Conservation (phyloP, 2,113 vertebrate genomes). For the Motacilla tschutschensis region DNA sequence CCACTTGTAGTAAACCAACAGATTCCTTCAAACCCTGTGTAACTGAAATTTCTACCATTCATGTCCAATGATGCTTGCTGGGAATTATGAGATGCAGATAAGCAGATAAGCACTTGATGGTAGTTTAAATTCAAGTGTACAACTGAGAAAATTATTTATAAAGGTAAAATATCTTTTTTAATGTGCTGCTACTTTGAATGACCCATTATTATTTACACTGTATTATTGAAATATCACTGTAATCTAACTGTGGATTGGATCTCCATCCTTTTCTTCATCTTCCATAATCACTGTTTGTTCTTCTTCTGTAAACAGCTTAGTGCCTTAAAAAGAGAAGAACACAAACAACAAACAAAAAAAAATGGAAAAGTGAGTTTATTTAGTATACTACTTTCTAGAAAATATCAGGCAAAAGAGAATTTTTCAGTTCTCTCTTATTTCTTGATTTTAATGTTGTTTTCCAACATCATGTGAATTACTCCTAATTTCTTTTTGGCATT, state of each 20-base stretch:
- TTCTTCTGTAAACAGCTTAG: conserved; percentile 76
- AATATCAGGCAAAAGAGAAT: background rate
- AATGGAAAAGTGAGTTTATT: background rate
- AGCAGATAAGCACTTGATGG: background rate
- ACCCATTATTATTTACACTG: conserved; percentile 57
- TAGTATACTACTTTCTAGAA: background rate
- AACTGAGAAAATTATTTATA: conserved; percentile 10
- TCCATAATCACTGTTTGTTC: conserved; percentile 79
- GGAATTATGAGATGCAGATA: background rate
- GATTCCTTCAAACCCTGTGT: background rate
- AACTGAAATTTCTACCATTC: background rate
- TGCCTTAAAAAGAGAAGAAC: conserved; percentile 71
- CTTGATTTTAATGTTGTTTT: background rate
- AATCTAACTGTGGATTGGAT: conserved; percentile 59
- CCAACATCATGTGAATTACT: background rate
- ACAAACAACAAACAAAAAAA: background rate
- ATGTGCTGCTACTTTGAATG: conserved; percentile 33
- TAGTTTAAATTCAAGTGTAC: background rate
- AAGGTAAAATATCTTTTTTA: background rate
- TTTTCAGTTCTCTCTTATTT: background rate
- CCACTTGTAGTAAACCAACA: background rate
- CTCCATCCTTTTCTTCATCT: conserved; percentile 85
- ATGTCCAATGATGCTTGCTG: background rate
- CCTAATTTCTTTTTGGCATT: background rate
- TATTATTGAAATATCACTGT: background rate